Conservation (phyloP, 2,888 invertebrate species). For the Pelosia muscerda region DNA sequence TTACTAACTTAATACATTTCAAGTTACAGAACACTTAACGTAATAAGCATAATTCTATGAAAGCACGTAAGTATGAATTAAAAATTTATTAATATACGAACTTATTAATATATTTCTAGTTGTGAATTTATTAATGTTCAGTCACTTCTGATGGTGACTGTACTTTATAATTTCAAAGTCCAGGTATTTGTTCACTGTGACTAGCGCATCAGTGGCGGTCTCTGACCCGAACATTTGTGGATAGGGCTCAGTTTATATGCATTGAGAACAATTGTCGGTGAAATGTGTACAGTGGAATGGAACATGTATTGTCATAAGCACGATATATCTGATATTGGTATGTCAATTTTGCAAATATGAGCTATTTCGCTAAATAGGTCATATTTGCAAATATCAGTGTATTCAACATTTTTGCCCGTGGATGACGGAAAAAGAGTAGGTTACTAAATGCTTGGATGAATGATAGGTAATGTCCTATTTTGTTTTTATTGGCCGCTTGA, state of each 20-base stretch:
- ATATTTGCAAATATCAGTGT: neutral
- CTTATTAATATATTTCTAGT: too few species aligned
- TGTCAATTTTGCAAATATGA: neutral
- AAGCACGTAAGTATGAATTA: too few species aligned
- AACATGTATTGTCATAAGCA: conserved; percentile 3
- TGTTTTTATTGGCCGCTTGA: too few species aligned
- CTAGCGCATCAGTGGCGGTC: neutral
- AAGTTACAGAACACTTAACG: too few species aligned
- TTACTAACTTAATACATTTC: too few species aligned
- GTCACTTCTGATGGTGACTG: neutral
- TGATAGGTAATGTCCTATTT: too few species aligned
- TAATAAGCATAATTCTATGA: too few species aligned
- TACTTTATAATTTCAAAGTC: neutral
- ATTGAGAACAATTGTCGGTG: conserved; percentile 14
- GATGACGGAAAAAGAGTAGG: too few species aligned
- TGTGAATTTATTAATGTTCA: neutral
- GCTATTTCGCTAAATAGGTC: neutral
- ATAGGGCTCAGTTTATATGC: neutral
- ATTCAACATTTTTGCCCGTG: neutral
- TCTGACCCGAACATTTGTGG: neutral
- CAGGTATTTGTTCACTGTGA: neutral
- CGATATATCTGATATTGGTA: conserved; percentile 9
- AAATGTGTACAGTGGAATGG: conserved; percentile 5
- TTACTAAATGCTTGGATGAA: too few species aligned
- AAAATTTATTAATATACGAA: too few species aligned